Base-by-base conservation (phyloP, 2,888 invertebrate species). In the Dysmachus trigonus region DNA sequence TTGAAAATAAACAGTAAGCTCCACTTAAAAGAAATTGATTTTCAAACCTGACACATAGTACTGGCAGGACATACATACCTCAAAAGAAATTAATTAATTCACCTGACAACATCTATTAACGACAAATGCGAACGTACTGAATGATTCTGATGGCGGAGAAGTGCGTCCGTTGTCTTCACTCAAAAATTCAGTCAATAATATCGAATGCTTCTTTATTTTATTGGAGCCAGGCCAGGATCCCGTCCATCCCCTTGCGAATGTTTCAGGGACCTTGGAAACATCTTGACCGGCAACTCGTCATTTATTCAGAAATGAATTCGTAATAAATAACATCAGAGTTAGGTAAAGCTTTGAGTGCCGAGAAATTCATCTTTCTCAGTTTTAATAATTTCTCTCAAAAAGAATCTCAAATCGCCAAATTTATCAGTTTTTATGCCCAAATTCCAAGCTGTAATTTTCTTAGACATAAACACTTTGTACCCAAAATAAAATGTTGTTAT, bases 181-280 rank as follows among this genome's bases (percentile, higher is more conserved):
- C 41, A 30, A 79, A 79, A 79, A 79, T 79, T 79, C 79, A 79
- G 79, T 79, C 79, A 47, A 79, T 79, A 79, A 47, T 79, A 79
- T 79, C 38, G 79, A 76, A 38, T 22, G 31, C 51, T 27, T 1
- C 22, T 6, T 31, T 47, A 41, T 27, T 30, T 35, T 38, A 31
- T 79, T 79, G 79, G 79, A 41, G 51, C 31, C 47, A 51, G 27
- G 79, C 79, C 79, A 79, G 79, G 31, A 18, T 18, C 47, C 47
- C 27, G 18, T 33, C 31, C 79, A 79, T 74, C 47, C 51, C 51
- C 47, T 79, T 79, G 51, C 47, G 13, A 51, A 79, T 51, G 41
- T 51, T 47, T 31, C 38, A 30, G n/a, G 7, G 27, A 51, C 51
- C 51, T 79, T 79, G 79, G 22, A 30, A 51, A 51, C 51, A 79